Conservation (phyloP, 2,113 vertebrate species). For the Delphinus delphis region DNA sequence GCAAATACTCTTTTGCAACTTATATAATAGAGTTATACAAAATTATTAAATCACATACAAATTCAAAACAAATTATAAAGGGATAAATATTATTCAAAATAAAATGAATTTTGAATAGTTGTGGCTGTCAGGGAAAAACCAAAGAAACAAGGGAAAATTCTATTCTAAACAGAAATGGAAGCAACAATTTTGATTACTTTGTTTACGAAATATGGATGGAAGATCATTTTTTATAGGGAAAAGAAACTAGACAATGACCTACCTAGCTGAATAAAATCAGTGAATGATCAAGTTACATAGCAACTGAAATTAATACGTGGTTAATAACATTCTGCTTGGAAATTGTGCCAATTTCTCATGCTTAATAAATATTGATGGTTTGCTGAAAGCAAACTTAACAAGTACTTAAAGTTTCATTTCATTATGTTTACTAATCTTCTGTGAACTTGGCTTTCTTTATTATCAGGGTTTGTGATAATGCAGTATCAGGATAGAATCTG, state of each 20-base stretch:
- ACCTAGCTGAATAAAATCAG: not conserved
- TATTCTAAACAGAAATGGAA: not conserved
- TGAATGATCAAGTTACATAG: not conserved
- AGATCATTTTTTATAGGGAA: not conserved
- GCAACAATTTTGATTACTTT: conserved; percentile 20
- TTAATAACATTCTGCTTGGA: conserved; percentile 13
- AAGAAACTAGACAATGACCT: not conserved
- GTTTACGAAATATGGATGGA: not conserved
- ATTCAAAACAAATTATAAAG: not conserved
- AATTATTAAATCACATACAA: conserved; percentile 10
- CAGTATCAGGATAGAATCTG: conserved; percentile 47
- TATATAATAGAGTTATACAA: not conserved
- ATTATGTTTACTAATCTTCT: conserved; percentile 53
- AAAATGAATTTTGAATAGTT: not conserved
- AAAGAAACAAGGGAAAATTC: not conserved
- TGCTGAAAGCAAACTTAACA: conserved; percentile 44
- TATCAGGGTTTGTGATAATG: conserved; percentile 30
- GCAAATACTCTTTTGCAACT: not conserved
- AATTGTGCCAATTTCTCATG: not conserved
- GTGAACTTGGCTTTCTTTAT: conserved; percentile 44
- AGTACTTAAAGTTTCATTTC: conserved; percentile 55
- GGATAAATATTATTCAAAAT: not conserved
- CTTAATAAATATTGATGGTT: conserved; percentile 33
- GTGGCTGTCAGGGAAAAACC: not conserved
- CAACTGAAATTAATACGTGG: not conserved